These are phyloP conservation scores for Oreonectes daqikongensis DNA, from an alignment of 2,797 vertebrate genomes.

Conservation along the genomic window DNA sequence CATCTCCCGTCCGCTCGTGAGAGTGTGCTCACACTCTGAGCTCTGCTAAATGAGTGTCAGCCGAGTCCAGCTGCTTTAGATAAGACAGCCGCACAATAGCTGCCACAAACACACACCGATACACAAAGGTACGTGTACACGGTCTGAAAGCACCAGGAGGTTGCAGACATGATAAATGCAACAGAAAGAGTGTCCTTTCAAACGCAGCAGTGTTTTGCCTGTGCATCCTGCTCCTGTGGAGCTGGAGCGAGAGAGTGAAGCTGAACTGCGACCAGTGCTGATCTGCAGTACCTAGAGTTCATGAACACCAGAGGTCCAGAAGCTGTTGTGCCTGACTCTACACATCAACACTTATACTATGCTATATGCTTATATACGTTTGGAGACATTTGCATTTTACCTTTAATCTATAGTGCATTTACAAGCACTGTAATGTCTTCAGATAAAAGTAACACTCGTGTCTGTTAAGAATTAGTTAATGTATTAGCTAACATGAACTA, in stretches of 20 bases:
- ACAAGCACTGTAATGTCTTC: too few relatives aligned
- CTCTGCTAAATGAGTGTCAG: slow-evolving; percentile 40
- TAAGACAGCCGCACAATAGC: slow-evolving; percentile 30
- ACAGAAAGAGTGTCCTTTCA: slow-evolving; percentile 74
- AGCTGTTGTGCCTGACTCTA: slow-evolving; percentile 23
- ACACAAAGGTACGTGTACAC: slow-evolving; percentile 13
- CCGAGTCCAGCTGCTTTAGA: slow-evolving; percentile 15
- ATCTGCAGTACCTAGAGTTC: slow-evolving; percentile 44
- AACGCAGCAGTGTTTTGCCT: slow-evolving; percentile 66
- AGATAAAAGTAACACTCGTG: too few relatives aligned
- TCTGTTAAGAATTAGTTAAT: too few relatives aligned
- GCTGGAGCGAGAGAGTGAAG: slow-evolving; percentile 53
- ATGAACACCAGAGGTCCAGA: slow-evolving; percentile 42
- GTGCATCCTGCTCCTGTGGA: slow-evolving; percentile 63
- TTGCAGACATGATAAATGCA: slow-evolving; percentile 72
- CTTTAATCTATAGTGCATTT: too few relatives aligned
- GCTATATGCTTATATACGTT: background rate
- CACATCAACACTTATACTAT: background rate
- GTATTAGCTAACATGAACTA: too few relatives aligned
- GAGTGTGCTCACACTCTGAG: slow-evolving; percentile 30
- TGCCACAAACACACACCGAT: slow-evolving; percentile 42
- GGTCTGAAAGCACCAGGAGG: slow-evolving; percentile 65
- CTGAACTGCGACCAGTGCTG: slow-evolving; percentile 33
- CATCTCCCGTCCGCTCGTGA: slow-evolving; percentile 25
- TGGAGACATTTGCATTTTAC: too few relatives aligned